These are phyloP conservation scores for Planiliza haematocheilus DNA, from an alignment of 2,113 vertebrate species.

Conservation along the genomic window DNA sequence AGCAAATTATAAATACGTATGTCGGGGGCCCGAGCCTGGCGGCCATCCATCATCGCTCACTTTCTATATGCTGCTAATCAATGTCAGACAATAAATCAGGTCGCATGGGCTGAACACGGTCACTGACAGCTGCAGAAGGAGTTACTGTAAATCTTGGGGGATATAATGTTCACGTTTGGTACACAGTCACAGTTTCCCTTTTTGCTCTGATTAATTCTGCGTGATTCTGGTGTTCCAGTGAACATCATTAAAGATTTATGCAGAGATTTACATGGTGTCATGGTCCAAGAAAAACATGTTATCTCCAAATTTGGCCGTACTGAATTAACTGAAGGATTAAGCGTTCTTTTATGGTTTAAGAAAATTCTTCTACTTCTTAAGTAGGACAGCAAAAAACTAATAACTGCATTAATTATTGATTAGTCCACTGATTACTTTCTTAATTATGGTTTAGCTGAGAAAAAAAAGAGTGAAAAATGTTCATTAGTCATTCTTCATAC, in stretches of 20 bases:
- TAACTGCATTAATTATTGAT: too few relatives aligned
- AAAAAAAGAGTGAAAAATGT: too few relatives aligned
- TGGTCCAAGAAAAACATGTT: neutral
- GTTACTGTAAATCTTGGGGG: slow-evolving; percentile 2
- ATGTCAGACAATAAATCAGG: slow-evolving; percentile 53
- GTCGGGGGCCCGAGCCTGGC: slow-evolving; percentile 46
- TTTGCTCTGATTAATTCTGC: too few relatives aligned
- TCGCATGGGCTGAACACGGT: slow-evolving; percentile 19
- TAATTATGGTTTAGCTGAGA: too few relatives aligned
- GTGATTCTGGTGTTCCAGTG: too few relatives aligned
- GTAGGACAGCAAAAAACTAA: too few relatives aligned
- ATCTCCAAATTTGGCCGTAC: too few relatives aligned
- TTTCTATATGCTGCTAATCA: slow-evolving; percentile 56
- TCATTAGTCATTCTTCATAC: too few relatives aligned
- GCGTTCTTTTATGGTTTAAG: too few relatives aligned
- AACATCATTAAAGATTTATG: neutral
- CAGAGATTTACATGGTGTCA: neutral
- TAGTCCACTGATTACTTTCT: too few relatives aligned
- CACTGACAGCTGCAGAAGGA: neutral
- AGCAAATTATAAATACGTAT: slow-evolving; percentile 73
- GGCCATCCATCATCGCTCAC: slow-evolving; percentile 50
- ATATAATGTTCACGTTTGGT: neutral
- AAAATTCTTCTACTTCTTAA: too few relatives aligned
- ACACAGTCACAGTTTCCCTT: neutral
- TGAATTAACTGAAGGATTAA: too few relatives aligned